A percentile compares a stretch with the other conserved stretches of the same genome.
Conservation (phyloP, 1,140 invertebrate species). For the Dolichoris vasculosae region DNA sequence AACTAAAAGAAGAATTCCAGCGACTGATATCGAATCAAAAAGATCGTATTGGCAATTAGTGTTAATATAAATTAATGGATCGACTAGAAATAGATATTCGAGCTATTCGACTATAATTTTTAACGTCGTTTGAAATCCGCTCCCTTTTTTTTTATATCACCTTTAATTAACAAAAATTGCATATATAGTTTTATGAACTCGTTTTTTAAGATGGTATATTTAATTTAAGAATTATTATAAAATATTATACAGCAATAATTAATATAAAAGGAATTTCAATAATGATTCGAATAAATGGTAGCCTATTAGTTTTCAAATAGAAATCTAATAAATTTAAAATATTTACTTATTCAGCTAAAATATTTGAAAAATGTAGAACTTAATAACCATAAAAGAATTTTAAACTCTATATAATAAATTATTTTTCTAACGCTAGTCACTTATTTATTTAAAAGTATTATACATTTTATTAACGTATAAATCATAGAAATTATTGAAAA, state of each 20-base stretch:
- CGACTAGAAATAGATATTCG: not conserved
- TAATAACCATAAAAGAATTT: conserved; percentile 1
- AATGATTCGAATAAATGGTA: too few relatives aligned
- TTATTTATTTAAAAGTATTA: too few relatives aligned
- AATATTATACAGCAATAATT: too few relatives aligned
- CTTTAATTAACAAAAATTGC: not conserved
- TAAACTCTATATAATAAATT: not conserved
- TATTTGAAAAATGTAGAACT: not conserved
- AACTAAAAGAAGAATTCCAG: not conserved
- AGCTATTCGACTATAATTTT: not conserved
- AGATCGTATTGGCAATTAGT: not conserved
- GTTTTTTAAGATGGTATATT: too few relatives aligned
- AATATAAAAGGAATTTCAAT: too few relatives aligned
- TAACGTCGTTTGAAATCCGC: not conserved
- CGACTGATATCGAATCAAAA: not conserved
- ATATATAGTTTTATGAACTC: too few relatives aligned
- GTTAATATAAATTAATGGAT: not conserved
- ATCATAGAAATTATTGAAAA: not conserved
- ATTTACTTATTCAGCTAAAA: not conserved
- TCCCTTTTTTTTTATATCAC: not conserved
- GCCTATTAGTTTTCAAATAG: too few relatives aligned
- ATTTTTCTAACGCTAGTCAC: not conserved
- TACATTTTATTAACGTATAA: too few relatives aligned
- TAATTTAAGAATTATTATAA: too few relatives aligned
- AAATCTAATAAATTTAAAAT: not conserved